Percentiles rank a stretch among this genome's conserved stretches.
Evolutionary conservation across 2,113 vertebrate genomes (phyloP).

Genomic region (Sardina pilchardus): DNA sequence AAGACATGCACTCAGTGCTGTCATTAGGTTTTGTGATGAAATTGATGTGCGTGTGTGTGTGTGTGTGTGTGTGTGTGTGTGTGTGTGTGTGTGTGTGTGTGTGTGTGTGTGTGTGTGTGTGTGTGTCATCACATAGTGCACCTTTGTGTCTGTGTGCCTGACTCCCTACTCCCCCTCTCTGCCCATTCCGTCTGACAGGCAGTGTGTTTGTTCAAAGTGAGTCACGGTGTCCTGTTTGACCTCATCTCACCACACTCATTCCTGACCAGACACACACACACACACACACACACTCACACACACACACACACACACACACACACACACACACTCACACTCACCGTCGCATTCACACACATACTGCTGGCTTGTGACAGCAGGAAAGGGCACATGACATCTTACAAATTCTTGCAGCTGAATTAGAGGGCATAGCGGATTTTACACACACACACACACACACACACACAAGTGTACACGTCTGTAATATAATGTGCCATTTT

Average conservation of each 20-base stretch:
- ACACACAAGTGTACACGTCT: slow-evolving; percentile 1
- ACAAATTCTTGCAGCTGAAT: background rate
- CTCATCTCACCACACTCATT: background rate
- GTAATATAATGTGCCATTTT: background rate
- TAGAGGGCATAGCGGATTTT: background rate
- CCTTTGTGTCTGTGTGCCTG: background rate
- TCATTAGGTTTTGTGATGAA: background rate
- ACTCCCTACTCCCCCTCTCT: background rate
- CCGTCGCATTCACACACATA: slow-evolving; percentile 15
- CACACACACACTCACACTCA: slow-evolving; percentile 24
- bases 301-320: slow-evolving; percentile 39
- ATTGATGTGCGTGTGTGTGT: slow-evolving; percentile 18
- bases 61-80: slow-evolving; percentile 28
- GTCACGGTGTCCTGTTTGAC: background rate
- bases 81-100: slow-evolving; percentile 20
- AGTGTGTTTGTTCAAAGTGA: background rate
- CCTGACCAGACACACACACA: slow-evolving; percentile 43
- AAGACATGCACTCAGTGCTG: background rate
- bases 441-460: slow-evolving; percentile 8
- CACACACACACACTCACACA: slow-evolving; percentile 29
- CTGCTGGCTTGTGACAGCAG: slow-evolving; percentile 2
- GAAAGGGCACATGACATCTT: background rate
- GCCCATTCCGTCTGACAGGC: background rate
- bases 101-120: slow-evolving; percentile 28
- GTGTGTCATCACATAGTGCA: background rate